Evolutionary conservation across 2,888 invertebrate genomes (phyloP).

Genomic region (Mechanitis messenoides): DNA sequence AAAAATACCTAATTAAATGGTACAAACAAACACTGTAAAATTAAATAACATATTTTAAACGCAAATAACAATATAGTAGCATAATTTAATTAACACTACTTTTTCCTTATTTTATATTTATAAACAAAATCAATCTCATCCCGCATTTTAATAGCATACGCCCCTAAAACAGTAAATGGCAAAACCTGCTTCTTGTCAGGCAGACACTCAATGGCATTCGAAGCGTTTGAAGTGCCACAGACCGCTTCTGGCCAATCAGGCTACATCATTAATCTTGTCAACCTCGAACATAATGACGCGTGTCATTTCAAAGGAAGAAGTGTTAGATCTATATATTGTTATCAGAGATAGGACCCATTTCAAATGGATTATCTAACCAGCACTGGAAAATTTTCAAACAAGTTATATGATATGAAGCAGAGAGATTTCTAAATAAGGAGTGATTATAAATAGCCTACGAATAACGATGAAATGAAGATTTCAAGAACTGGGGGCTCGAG

Average conservation of each 20-base stretch:
- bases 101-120: too few relatives aligned
- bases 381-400: constrained; percentile 7
- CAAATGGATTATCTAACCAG: constrained; percentile 8
- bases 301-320: constrained; percentile 37
- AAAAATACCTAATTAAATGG: too few relatives aligned
- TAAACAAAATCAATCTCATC: too few relatives aligned
- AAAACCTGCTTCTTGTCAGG: constrained; percentile 55
- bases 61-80: too few relatives aligned
- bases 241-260: constrained; percentile 46
- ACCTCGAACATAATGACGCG: constrained; percentile 40
- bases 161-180: constrained; percentile 13
- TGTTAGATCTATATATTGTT: constrained; percentile 14
- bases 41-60: too few relatives aligned
- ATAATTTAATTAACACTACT: too few relatives aligned
- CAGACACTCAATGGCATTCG: constrained; percentile 54
- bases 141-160: neutral
- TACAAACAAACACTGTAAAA: too few relatives aligned
- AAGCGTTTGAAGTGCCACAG: constrained; percentile 58
- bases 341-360: constrained; percentile 1
- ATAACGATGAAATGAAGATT: constrained; percentile 51
- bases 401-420: constrained; percentile 33
- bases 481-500: constrained; percentile 44
- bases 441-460: constrained; percentile 63
- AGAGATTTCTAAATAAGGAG: constrained; percentile 57
- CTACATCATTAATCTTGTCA: constrained; percentile 62